phyloP scores from a whole-genome alignment of 2,888 invertebrate genomes.

The Liopterus haemorrhoidalis region DNA sequence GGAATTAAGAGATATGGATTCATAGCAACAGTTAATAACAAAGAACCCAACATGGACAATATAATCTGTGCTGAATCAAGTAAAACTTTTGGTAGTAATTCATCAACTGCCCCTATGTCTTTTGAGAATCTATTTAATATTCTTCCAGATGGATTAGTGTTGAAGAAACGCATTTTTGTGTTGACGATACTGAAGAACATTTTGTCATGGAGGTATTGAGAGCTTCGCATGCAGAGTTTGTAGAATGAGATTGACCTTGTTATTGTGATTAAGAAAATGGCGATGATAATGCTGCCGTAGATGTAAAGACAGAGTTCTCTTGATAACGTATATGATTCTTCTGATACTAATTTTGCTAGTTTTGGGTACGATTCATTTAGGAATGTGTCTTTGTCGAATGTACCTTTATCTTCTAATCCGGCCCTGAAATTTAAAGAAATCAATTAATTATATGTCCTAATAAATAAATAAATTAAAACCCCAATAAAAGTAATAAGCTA shows the following conservation, averaged over 20 bases:
- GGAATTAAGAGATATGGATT: slow-evolving; percentile 49
- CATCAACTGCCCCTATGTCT: slow-evolving; percentile 75
- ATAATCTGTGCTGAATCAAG: slow-evolving; percentile 58
- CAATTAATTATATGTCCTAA: too few species aligned
- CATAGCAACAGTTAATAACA: slow-evolving; percentile 52
- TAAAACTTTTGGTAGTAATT: slow-evolving; percentile 60
- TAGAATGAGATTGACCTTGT: slow-evolving; percentile 60
- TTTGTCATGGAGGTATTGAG: slow-evolving; percentile 60
- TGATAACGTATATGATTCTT: slow-evolving; percentile 26
- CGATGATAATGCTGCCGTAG: slow-evolving; percentile 52
- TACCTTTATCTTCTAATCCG: slow-evolving; percentile 19
- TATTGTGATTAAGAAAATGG: slow-evolving; percentile 53
- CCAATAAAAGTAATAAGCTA: too few species aligned
- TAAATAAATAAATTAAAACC: too few species aligned
- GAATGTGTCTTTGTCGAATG: too few species aligned
- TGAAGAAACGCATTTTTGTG: slow-evolving; percentile 67
- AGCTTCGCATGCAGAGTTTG: slow-evolving; percentile 57
- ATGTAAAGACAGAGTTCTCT: slow-evolving; percentile 55
- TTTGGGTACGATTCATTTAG: too few species aligned
- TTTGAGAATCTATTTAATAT: slow-evolving; percentile 79
- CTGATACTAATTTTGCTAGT: too few species aligned
- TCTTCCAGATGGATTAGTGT: slow-evolving; percentile 74
- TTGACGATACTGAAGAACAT: slow-evolving; percentile 60
- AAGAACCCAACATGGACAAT: slow-evolving; percentile 47
- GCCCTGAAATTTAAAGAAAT: too few species aligned